Evolutionary conservation across 2,113 vertebrate species (phyloP).

Genomic region (Rafetus swinhoei): DNA sequence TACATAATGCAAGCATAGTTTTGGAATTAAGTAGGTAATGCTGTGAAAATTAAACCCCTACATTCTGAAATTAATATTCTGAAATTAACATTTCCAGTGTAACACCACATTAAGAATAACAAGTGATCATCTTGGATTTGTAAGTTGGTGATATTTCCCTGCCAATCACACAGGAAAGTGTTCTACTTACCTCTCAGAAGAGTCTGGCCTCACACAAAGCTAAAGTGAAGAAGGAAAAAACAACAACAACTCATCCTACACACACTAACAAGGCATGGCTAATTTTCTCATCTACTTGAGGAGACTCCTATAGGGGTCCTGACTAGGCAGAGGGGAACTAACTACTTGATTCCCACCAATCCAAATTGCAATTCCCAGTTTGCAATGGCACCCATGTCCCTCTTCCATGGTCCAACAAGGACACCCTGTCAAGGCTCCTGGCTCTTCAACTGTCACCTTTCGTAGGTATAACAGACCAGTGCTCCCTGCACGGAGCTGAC

Average conservation of each 20-base stretch:
- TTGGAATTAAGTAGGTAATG: too few species aligned
- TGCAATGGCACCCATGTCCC: neutral
- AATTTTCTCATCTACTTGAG: neutral
- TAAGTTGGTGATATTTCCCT: neutral
- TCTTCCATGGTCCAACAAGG: neutral
- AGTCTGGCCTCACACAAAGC: fast-evolving
- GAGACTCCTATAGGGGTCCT: neutral
- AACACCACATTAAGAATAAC: neutral
- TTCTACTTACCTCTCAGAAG: neutral
- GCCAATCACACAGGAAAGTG: neutral
- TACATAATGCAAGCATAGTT: too few species aligned
- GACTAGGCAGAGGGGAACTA: neutral
- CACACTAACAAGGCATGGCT: neutral
- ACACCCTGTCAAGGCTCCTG: neutral
- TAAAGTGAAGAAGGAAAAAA: fast-evolving
- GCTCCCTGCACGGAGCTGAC: too few species aligned
- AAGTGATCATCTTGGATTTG: neutral
- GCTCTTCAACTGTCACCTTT: neutral
- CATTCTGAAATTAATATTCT: neutral
- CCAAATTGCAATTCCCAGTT: neutral
- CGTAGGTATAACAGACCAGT: neutral
- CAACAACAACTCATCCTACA: fast-evolving
- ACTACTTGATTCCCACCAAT: neutral
- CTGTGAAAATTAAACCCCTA: too few species aligned
- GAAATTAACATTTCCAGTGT: neutral